phyloP scores from a whole-genome alignment of 2,797 vertebrate species.

The Atherinosoma microstoma region DNA sequence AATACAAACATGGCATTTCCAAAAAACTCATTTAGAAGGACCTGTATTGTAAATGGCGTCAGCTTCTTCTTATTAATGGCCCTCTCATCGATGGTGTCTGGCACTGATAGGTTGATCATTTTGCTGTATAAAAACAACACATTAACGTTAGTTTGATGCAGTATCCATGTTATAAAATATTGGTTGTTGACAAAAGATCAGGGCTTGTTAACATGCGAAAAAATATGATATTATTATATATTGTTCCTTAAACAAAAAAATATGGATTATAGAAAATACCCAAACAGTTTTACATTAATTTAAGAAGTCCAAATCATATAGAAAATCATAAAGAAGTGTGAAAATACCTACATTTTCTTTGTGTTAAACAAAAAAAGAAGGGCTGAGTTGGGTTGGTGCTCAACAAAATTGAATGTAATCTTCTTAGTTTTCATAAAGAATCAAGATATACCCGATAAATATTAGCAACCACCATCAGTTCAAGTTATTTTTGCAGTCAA shows the following conservation, averaged over 20 bases:
- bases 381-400: too few species aligned
- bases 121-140: slow-evolving; percentile 83
- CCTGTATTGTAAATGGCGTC: slow-evolving; percentile 93
- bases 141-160: neutral
- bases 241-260: neutral
- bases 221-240: neutral
- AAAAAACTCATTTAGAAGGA: slow-evolving; percentile 52
- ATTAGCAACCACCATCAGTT: too few species aligned
- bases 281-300: neutral
- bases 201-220: neutral
- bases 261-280: neutral
- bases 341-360: too few species aligned
- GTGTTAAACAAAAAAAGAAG: too few species aligned
- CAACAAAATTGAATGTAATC: too few species aligned
- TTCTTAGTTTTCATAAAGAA: too few species aligned
- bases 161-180: neutral
- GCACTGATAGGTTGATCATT: slow-evolving; percentile 99
- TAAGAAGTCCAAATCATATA: too few species aligned
- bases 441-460: too few species aligned
- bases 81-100: slow-evolving; percentile 97
- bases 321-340: too few species aligned
- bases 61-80: slow-evolving; percentile 98
- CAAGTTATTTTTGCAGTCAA: too few species aligned
- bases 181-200: neutral
- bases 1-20: neutral